Percentiles rank a stretch among this genome's conserved stretches.
Conservation (phyloP, 2,113 vertebrate genomes). For the Oceanites oceanicus region DNA sequence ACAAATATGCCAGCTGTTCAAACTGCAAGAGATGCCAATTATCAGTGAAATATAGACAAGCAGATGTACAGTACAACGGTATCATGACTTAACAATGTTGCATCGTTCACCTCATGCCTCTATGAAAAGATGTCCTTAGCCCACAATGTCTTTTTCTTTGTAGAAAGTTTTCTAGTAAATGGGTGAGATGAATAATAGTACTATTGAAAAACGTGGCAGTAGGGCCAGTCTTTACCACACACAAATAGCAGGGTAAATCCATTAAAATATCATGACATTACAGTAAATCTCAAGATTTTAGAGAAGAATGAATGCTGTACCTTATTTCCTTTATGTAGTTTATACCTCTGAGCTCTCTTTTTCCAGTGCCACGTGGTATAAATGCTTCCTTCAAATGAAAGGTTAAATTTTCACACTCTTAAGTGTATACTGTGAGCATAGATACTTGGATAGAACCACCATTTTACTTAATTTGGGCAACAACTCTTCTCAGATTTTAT, state of each 20-base stretch:
- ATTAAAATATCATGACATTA: not conserved
- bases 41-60: conserved; percentile 9
- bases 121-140: not conserved
- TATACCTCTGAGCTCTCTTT: not conserved
- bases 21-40: conserved; percentile 78
- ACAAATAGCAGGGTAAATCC: not conserved
- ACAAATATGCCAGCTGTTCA: conserved; percentile 94
- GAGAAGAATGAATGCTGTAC: not conserved
- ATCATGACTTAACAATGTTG: not conserved
- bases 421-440: not conserved
- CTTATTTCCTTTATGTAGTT: not conserved
- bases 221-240: not conserved
- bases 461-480: not conserved
- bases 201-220: not conserved
- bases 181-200: not conserved
- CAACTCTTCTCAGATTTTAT: not conserved
- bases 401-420: not conserved
- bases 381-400: not conserved
- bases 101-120: not conserved
- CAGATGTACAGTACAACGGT: not conserved
- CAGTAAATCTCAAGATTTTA: not conserved
- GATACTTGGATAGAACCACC: not conserved
- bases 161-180: not conserved
- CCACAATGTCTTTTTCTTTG: not conserved
- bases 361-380: not conserved